Evolutionary conservation across 2,888 invertebrate species (phyloP), one percentile per base, ranked within the genome.

Genomic region (Tetranychus truncatus): DNA sequence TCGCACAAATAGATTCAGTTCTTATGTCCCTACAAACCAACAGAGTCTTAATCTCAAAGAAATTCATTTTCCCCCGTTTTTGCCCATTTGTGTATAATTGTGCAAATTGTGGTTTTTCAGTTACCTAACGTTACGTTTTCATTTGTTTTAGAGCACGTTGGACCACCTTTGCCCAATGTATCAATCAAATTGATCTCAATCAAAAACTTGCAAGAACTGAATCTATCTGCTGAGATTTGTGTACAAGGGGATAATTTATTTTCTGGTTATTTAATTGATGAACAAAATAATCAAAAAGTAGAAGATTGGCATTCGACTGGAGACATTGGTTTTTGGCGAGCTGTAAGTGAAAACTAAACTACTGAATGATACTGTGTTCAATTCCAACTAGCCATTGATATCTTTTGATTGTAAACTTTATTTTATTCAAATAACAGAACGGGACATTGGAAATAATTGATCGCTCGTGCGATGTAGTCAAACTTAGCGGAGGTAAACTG

Each of bases 81-180:
- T n/a, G n/a, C n/a, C n/a, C n/a, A n/a, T n/a, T n/a, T n/a, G n/a
- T n/a, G n/a, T n/a, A n/a, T n/a, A n/a, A n/a, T n/a, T n/a, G n/a
- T n/a, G n/a, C n/a, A n/a, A n/a, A n/a, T n/a, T n/a, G n/a, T n/a
- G n/a, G n/a, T n/a, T n/a, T n/a, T n/a, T n/a, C n/a, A n/a, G n/a
- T n/a, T n/a, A n/a, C n/a, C n/a, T n/a, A n/a, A n/a, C n/a, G 1
- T 69, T n/a, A 69, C 8, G 4, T 11, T 24, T 69, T 69, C 69
- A 69, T 69, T 69, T 3, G 7, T 9, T 69, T 24, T 69, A 69
- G 69, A 69, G n/a, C 69, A 69, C 34, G 69, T 21, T 69, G 69
- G 69, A 11, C 11, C 20, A 11, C 69, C 69, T 18, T 69, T 69
- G 8, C 69, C 69, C 5, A 69, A 24, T 20, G 69, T 69, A 21